A percentile compares a stretch with the other conserved stretches of the same genome.
Conservation (phyloP, 2,888 invertebrate genomes). For the Melitaea athalia region DNA sequence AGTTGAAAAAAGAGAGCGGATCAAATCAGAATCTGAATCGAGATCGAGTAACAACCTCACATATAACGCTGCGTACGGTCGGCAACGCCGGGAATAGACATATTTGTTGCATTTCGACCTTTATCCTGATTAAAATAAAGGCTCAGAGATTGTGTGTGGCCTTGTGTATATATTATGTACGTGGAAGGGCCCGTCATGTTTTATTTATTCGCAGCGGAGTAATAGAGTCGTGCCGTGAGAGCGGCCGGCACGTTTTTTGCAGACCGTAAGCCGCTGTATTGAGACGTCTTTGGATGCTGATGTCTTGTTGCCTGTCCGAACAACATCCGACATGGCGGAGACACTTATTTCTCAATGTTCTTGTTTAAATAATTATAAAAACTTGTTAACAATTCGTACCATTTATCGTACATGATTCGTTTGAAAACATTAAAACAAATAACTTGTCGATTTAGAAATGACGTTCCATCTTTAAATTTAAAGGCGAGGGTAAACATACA, state of each 20-base stretch:
- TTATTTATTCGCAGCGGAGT: slow-evolving; percentile 80
- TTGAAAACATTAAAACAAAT: not conserved
- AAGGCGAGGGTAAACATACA: slow-evolving; percentile 8
- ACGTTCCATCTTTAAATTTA: not conserved
- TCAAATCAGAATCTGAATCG: slow-evolving; percentile 74
- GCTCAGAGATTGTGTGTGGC: slow-evolving; percentile 36
- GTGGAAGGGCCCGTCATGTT: slow-evolving; percentile 81
- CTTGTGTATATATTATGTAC: slow-evolving; percentile 54
- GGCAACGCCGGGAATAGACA: slow-evolving; percentile 15
- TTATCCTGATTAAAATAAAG: slow-evolving; percentile 37
- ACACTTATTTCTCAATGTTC: slow-evolving; percentile 70
- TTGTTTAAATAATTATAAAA: slow-evolving; percentile 47
- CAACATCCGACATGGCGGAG: slow-evolving; percentile 72
- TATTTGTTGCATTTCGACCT: slow-evolving; percentile 29
- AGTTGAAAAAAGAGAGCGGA: slow-evolving; percentile 53
- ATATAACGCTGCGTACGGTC: slow-evolving; percentile 33
- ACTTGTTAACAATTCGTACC: not conserved
- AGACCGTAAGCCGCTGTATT: slow-evolving; percentile 70
- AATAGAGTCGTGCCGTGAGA: slow-evolving; percentile 82
- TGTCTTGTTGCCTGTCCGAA: slow-evolving; percentile 78
- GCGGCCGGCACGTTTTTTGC: slow-evolving; percentile 78
- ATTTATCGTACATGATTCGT: not conserved
- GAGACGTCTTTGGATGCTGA: slow-evolving; percentile 79
- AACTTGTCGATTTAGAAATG: not conserved
- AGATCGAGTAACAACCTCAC: slow-evolving; percentile 75